phyloP scores from a whole-genome alignment of 2,888 invertebrate species.

The Drosophila suboccidentalis region DNA sequence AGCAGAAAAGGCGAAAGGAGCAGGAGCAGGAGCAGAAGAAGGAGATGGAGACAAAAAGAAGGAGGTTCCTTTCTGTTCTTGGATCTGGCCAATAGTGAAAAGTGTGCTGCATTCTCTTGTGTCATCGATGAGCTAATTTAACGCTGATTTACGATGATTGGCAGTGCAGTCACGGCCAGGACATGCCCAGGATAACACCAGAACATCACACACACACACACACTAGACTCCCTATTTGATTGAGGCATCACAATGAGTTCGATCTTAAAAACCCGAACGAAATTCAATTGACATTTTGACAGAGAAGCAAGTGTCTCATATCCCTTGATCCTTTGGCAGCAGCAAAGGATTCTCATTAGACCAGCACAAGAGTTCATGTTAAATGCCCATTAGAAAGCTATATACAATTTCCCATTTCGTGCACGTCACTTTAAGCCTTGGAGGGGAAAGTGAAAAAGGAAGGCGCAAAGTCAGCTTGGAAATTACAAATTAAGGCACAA shows the following conservation, averaged over 20 bases:
- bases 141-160: conserved; percentile 72
- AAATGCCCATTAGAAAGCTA: conserved; percentile 13
- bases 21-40: background rate
- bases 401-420: conserved; percentile 2
- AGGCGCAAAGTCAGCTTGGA: background rate
- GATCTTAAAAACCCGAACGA: conserved; percentile 55
- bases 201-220: background rate
- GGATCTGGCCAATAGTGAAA: conserved; percentile 20
- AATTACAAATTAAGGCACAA: conserved; percentile 11
- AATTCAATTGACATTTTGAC: conserved; percentile 60
- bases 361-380: conserved; percentile 11
- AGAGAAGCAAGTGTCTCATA: conserved; percentile 12
- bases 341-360: conserved; percentile 14
- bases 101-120: conserved; percentile 28
- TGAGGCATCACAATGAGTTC: conserved; percentile 61
- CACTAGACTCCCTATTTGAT: conserved; percentile 47
- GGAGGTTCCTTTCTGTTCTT: background rate
- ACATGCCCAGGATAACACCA: conserved; percentile 7
- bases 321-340: background rate
- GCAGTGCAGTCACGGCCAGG: conserved; percentile 70
- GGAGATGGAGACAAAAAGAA: background rate
- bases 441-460: too few species aligned
- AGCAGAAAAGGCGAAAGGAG: conserved; percentile 40
- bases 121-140: conserved; percentile 71
- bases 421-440: conserved; percentile 5